phyloP scores from a whole-genome alignment of 2,797 vertebrate species.

The Picus viridis region DNA sequence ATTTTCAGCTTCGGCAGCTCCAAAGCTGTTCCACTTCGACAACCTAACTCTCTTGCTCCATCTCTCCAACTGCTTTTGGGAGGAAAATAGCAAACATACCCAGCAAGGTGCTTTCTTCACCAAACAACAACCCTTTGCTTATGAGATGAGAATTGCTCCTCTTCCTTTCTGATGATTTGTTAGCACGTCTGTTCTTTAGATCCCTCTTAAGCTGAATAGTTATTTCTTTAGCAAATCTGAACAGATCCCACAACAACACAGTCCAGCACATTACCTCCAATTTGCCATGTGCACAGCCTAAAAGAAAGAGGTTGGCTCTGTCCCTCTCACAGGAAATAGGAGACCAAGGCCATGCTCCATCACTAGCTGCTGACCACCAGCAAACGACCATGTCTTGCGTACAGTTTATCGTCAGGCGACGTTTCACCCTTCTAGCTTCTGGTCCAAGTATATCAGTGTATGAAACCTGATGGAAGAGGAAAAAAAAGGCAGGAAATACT shows the following conservation, averaged over 20 bases:
- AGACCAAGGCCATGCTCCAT: conserved; percentile 89
- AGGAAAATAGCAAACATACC: conserved; percentile 12
- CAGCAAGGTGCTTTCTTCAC: background rate
- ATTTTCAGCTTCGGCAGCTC: background rate
- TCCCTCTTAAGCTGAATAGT: background rate
- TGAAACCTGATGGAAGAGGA: conserved; percentile 80
- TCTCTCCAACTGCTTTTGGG: background rate
- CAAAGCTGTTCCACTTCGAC: background rate
- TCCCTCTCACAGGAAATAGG: conserved; percentile 83
- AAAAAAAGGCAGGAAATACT: conserved; percentile 30
- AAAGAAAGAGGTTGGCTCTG: conserved; percentile 88
- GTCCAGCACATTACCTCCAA: conserved; percentile 84
- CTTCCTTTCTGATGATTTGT: background rate
- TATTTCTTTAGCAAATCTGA: background rate
- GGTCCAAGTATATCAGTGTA: conserved; percentile 82
- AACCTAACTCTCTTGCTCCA: background rate
- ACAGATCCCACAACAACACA: conserved; percentile 6
- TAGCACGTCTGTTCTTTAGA: background rate
- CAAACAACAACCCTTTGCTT: background rate
- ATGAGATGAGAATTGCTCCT: background rate
- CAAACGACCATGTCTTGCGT: conserved; percentile 87
- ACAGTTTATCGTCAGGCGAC: conserved; percentile 83
- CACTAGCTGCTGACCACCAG: conserved; percentile 87
- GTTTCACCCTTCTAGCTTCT: conserved; percentile 75
- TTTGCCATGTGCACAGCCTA: conserved; percentile 83